These are phyloP conservation scores for Montipora cactus DNA, from an alignment of 64 coral and sea anemone species.

Conservation along the genomic window DNA sequence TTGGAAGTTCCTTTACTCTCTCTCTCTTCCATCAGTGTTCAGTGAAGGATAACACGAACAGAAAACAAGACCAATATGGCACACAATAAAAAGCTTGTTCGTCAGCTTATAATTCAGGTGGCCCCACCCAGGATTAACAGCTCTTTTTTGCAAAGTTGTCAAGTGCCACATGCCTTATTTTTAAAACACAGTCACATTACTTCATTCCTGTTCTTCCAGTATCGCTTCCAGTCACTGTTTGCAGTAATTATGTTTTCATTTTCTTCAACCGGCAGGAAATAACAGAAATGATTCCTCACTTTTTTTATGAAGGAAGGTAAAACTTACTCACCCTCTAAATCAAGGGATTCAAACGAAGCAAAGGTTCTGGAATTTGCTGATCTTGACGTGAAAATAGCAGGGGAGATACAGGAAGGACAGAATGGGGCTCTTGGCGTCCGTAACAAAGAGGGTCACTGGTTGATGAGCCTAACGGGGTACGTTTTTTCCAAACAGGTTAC, in stretches of 20 bases:
- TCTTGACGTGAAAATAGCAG: no score
- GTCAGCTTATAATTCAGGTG: not conserved
- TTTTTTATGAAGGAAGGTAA: no score
- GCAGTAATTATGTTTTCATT: no score
- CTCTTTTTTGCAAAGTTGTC: not conserved
- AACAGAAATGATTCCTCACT: not conserved
- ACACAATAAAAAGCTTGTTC: not conserved
- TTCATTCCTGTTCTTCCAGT: no score
- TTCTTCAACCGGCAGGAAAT: no score
- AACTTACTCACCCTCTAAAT: no score
- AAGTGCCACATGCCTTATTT: not conserved
- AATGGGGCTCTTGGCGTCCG: not conserved
- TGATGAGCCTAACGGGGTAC: not conserved
- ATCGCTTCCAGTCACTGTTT: no score
- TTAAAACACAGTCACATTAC: no score
- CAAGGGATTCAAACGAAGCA: no score
- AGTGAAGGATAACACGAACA: not conserved
- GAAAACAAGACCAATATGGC: not conserved
- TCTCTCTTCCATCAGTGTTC: not conserved
- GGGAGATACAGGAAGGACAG: no score
- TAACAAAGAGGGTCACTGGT: not conserved
- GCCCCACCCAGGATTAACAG: not conserved
- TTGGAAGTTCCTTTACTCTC: no score
- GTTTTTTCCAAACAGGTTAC: not conserved
- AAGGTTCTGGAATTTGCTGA: no score